phyloP scores from a whole-genome alignment of 2,888 invertebrate genomes.

The Emesis furor region DNA sequence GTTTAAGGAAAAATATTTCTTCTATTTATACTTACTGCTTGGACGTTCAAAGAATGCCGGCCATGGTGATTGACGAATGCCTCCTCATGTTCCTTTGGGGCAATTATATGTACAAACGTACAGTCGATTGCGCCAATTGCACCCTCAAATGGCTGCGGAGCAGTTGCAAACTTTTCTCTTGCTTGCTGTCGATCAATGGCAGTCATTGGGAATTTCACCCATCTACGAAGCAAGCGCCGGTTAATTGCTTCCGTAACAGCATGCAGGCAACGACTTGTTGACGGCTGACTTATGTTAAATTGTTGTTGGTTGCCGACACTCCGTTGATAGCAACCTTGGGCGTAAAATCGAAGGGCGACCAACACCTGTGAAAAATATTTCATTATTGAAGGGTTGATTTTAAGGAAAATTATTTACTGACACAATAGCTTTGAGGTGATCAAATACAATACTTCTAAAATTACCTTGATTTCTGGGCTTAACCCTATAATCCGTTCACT shows the following conservation, averaged over 20 bases:
- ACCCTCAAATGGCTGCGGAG: background rate
- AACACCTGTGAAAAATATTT: background rate
- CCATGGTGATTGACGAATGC: background rate
- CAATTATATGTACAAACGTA: background rate
- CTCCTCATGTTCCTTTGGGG: background rate
- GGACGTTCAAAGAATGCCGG: background rate
- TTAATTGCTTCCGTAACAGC: background rate
- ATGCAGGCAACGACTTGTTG: background rate
- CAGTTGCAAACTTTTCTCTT: background rate
- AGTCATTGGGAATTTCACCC: background rate
- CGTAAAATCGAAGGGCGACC: background rate
- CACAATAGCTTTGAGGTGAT: too few species aligned
- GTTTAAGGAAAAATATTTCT: too few species aligned
- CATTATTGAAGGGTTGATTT: too few species aligned
- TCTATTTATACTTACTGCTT: background rate
- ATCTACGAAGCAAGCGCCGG: background rate
- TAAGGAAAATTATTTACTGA: too few species aligned
- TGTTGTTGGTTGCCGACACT: background rate
- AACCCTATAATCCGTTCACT: too few species aligned
- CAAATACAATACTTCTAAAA: too few species aligned
- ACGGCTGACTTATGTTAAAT: background rate
- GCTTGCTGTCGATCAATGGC: background rate
- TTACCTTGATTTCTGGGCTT: too few species aligned
- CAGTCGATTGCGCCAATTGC: background rate
- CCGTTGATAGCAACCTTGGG: background rate